phyloP scores from a whole-genome alignment of 2,888 invertebrate genomes.

The Ectobius pallidus region DNA sequence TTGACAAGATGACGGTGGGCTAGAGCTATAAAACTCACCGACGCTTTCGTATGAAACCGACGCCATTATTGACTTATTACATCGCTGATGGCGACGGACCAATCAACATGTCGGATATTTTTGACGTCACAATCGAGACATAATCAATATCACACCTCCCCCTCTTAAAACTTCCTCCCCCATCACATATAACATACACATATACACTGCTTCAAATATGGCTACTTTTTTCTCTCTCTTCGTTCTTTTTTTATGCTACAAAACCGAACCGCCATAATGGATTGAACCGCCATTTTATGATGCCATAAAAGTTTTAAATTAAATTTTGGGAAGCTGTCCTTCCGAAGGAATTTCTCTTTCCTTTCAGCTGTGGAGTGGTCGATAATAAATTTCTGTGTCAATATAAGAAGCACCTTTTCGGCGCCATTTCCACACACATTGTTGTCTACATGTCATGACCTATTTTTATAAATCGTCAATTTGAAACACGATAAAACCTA shows the following conservation, averaged over 20 bases:
- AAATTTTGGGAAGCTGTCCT: background rate
- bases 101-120: slow-evolving; percentile 25
- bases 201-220: background rate
- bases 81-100: slow-evolving; percentile 17
- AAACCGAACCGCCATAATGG: background rate
- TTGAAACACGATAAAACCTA: no score
- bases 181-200: background rate
- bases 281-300: slow-evolving; percentile 23
- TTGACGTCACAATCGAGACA: slow-evolving; percentile 31
- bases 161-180: background rate
- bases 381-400: background rate
- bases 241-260: background rate
- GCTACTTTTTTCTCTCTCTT: background rate
- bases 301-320: background rate
- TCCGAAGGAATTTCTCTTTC: background rate
- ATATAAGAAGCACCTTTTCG: background rate
- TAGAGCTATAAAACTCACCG: no score
- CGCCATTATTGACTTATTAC: slow-evolving; percentile 22
- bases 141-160: slow-evolving; percentile 26
- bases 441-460: no score
- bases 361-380: background rate
- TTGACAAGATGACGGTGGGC: no score
- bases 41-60: slow-evolving; percentile 1
- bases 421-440: no score
- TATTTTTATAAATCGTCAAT: no score